These are phyloP conservation scores for Theretra japonica DNA, from an alignment of 2,888 invertebrate species.

Conservation along the genomic window DNA sequence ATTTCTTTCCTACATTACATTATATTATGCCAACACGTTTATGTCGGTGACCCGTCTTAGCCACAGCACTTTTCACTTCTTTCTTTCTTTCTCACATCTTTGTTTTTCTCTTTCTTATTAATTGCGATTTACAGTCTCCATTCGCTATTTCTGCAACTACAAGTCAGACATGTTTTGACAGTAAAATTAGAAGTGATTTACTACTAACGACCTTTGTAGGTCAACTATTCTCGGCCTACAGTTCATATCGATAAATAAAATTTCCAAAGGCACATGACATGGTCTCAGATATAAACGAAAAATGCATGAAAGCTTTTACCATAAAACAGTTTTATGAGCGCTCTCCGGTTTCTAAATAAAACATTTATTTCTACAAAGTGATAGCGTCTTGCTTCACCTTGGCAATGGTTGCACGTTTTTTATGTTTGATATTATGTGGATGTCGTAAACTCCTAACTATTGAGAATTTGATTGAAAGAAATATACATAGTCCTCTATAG, in stretches of 20 bases:
- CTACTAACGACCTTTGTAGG: no score
- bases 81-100: no score
- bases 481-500: not conserved
- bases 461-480: not conserved
- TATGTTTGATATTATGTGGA: not conserved
- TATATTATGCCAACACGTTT: no score
- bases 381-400: constrained; percentile 26
- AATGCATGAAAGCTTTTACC: constrained; percentile 55
- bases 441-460: not conserved
- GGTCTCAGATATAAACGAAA: constrained; percentile 45
- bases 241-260: constrained; percentile 5
- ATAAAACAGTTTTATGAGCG: constrained; percentile 52
- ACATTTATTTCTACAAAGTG: constrained; percentile 32
- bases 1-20: no score
- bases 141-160: not conserved
- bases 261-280: constrained; percentile 32
- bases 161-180: no score
- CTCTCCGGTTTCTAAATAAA: constrained; percentile 45
- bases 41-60: no score
- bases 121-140: no score
- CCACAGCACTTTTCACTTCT: no score
- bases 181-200: no score
- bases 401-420: constrained; percentile 26
- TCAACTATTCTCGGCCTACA: not conserved
- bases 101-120: no score